Evolutionary conservation across 2,797 vertebrate genomes (phyloP), one percentile per base, ranked within the genome.

Genomic region (Chaunax sp.): DNA sequence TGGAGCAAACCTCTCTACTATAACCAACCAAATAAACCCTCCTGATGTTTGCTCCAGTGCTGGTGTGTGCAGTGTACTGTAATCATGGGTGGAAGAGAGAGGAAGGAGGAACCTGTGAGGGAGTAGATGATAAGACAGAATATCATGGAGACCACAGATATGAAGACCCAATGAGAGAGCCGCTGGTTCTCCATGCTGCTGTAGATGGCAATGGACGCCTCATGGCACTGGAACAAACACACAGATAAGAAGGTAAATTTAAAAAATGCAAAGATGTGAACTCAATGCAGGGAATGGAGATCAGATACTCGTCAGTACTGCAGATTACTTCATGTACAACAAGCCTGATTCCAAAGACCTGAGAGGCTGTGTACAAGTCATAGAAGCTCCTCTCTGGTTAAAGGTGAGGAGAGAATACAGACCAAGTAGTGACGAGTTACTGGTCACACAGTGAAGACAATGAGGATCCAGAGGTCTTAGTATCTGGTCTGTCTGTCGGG

Each of bases 41-140:
- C 9, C 28, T 30, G 28, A 30, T 30, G 28, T 6, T 30, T 30
- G 5, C 28, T 9, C 28, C 28, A 30, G 28, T 30, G 28, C 33
- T 35, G 33, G 33, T 10, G 12, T 35, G 33, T 11, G 33, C 10
- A 35, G 37, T 56, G 37, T 8, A 8, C 38, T 1, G 5, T 9
- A 30, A 38, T 6, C 4, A 14, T 6, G n/a, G 4, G 4, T 1
- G 9, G 46, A 37, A 13, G 56, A 64, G 4, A 28, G 35, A 0
- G 9, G 12, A 12, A 45, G 18, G 18, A 19, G 13, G 23, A 38
- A 99, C 97, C 97, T 18, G 95, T 99, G 78, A 99, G 93, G 0
- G 97, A 95, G 86, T 98, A 99, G 87, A 99, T 89, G 65, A 99
- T 19, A n/a, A 97, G 91, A 69, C 97, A 98, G 90, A 95, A 87